These are phyloP conservation scores for Synanthedon tipuliformis DNA, from an alignment of 2,888 invertebrate genomes.

Conservation along the genomic window DNA sequence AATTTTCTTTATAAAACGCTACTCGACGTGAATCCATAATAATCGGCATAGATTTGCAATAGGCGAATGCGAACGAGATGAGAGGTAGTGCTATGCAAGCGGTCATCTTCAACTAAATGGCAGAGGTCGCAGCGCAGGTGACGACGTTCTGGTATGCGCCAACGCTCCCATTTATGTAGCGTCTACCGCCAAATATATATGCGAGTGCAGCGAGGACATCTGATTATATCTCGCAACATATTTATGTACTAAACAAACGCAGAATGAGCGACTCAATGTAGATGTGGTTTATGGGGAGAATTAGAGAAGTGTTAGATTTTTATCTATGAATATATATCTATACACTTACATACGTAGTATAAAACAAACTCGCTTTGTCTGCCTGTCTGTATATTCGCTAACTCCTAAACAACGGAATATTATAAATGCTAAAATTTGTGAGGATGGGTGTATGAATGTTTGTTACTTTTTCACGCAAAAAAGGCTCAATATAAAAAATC, in stretches of 20 bases:
- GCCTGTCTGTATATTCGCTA: too few species aligned
- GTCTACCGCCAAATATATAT: background rate
- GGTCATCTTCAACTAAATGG: slow-evolving; percentile 54
- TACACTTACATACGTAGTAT: too few species aligned
- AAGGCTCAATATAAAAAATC: too few species aligned
- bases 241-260: too few species aligned
- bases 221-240: too few species aligned
- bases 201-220: background rate
- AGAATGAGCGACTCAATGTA: slow-evolving; percentile 3
- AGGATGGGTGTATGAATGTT: too few species aligned
- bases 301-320: too few species aligned
- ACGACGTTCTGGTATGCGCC: slow-evolving; percentile 38
- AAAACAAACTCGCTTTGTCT: too few species aligned
- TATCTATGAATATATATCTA: too few species aligned
- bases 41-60: slow-evolving; percentile 53
- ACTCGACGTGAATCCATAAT: slow-evolving; percentile 33
- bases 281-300: background rate
- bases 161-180: slow-evolving; percentile 18
- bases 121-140: slow-evolving; percentile 34
- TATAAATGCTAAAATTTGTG: too few species aligned
- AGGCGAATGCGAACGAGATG: slow-evolving; percentile 43
- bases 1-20: slow-evolving; percentile 35
- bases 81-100: slow-evolving; percentile 45
- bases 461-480: too few species aligned
- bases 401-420: too few species aligned